Evolutionary conservation across 2,113 vertebrate genomes (phyloP).

Genomic region (Ammodytes marinus): DNA sequence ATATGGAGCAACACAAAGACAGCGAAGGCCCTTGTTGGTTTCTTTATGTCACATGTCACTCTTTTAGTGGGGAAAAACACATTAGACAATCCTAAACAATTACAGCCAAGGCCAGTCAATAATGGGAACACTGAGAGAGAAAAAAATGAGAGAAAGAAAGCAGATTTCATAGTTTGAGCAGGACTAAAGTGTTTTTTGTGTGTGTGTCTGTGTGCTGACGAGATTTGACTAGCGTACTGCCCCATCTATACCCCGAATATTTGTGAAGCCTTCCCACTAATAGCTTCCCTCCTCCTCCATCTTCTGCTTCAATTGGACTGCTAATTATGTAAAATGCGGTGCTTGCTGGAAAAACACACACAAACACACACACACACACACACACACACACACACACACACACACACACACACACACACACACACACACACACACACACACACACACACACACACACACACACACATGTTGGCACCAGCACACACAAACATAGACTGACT

Average conservation of each 20-base stretch:
- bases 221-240: conserved; percentile 36
- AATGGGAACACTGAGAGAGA: conserved; percentile 28
- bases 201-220: conserved; percentile 17
- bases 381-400: conserved; percentile 25
- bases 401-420: conserved; percentile 39
- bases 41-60: conserved; percentile 69
- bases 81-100: conserved; percentile 55
- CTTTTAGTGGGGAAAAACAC: conserved; percentile 3
- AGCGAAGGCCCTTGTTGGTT: conserved; percentile 56
- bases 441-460: conserved; percentile 25
- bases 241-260: conserved; percentile 35
- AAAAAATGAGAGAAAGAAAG: conserved; percentile 30
- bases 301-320: conserved; percentile 71
- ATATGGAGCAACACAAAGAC: conserved; percentile 49
- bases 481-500: neutral
- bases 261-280: conserved; percentile 65
- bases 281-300: conserved; percentile 72
- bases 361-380: neutral
- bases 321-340: conserved; percentile 80
- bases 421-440: conserved; percentile 16
- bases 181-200: conserved; percentile 30
- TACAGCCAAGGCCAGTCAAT: conserved; percentile 45
- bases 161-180: conserved; percentile 40
- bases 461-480: neutral
- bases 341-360: conserved; percentile 57